These are phyloP conservation scores for Pseudomugil gertrudae DNA, from an alignment of 2,797 vertebrate genomes.

Conservation along the genomic window DNA sequence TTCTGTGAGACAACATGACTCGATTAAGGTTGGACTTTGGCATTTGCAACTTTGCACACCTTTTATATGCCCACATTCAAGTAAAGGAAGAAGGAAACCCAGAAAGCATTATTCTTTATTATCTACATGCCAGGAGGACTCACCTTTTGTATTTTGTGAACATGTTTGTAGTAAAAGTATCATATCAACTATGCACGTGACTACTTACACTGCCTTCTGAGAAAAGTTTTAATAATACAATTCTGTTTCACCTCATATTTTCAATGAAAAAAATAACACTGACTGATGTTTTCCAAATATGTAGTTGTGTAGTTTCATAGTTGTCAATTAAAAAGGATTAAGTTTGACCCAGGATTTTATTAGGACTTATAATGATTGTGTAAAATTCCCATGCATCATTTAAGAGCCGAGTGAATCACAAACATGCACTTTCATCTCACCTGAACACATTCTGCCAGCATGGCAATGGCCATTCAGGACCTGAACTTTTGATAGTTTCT, in stretches of 20 bases:
- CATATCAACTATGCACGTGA: background rate
- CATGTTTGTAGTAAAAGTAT: background rate
- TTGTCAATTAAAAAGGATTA: background rate
- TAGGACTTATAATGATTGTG: background rate
- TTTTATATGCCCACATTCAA: background rate
- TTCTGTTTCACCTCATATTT: background rate
- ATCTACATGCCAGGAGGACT: background rate
- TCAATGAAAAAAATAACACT: background rate
- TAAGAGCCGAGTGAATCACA: background rate
- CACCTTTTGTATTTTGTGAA: background rate
- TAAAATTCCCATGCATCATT: background rate
- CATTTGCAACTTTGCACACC: background rate
- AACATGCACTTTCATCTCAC: background rate
- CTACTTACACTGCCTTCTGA: background rate
- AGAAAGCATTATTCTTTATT: background rate
- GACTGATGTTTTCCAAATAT: background rate
- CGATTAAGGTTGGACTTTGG: constrained; percentile 1
- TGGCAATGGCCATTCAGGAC: background rate
- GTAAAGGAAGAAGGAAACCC: background rate
- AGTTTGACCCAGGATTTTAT: too few species aligned
- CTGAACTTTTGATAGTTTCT: constrained; percentile 22
- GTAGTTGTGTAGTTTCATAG: background rate
- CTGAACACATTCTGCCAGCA: constrained; percentile 4
- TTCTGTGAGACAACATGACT: background rate
- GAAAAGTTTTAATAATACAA: background rate